Evolutionary conservation across 1,140 invertebrate species (phyloP).

Genomic region (Leucophenga varia): DNA sequence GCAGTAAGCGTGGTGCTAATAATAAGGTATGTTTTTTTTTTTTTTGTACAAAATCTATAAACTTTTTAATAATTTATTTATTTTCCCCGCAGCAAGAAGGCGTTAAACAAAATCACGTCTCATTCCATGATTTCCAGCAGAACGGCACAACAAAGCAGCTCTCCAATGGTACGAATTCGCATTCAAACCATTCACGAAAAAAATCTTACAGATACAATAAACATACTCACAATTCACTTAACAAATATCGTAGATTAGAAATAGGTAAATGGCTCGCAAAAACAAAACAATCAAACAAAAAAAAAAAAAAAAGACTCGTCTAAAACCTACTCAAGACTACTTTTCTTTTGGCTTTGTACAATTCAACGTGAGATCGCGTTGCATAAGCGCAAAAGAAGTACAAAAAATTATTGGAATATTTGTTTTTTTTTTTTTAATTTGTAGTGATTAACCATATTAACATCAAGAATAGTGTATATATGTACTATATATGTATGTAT

Average conservation of each 20-base stretch:
- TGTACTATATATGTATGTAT: no score
- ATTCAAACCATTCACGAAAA: constrained; percentile 54
- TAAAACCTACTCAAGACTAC: no score
- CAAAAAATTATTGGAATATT: no score
- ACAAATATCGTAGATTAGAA: constrained; percentile 58
- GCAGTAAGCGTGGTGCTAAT: constrained; percentile 72
- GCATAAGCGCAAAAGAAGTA: no score
- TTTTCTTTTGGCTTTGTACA: no score
- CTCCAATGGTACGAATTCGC: constrained; percentile 75
- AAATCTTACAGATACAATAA: constrained; percentile 56
- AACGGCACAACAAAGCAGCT: constrained; percentile 83
- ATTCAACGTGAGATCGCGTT: no score
- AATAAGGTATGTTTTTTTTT: constrained; percentile 67
- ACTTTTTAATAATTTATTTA: constrained; percentile 9
- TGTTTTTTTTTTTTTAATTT: no score
- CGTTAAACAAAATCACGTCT: constrained; percentile 77
- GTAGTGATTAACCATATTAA: no score
- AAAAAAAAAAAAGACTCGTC: constrained; percentile 1
- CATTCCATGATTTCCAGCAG: constrained; percentile 83
- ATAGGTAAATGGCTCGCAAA: constrained; percentile 55
- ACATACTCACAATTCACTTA: constrained; percentile 58
- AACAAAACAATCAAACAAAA: constrained; percentile 4
- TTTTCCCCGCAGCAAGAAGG: constrained; percentile 57
- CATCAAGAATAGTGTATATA: no score
- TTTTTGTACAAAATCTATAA: neutral